Percentiles rank a stretch among this genome's conserved stretches.
Conservation (phyloP, 1,140 invertebrate genomes). For the Drosophila asahinai region DNA sequence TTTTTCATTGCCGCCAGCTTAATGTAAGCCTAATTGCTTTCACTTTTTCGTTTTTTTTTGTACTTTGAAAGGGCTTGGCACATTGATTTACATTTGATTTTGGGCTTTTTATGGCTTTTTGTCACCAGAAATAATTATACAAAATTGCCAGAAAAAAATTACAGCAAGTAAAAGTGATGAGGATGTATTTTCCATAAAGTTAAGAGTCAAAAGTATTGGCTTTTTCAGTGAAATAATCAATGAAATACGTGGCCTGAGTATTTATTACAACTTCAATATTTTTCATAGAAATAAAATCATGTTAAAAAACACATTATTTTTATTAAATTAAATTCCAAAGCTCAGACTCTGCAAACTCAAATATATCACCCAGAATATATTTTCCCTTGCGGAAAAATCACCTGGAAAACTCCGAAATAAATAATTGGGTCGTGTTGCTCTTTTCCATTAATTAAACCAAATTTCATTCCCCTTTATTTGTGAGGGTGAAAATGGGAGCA, state of each 20-base stretch:
- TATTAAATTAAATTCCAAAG: no score
- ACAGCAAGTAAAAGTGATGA: not conserved
- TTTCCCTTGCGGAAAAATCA: not conserved
- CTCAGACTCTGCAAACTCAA: no score
- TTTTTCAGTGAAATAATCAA: no score
- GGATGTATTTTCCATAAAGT: not conserved
- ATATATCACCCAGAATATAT: no score
- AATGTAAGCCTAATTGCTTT: conserved; percentile 44
- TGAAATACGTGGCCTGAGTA: no score
- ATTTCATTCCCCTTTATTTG: not conserved
- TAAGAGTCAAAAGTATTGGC: not conserved
- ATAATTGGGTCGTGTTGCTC: not conserved
- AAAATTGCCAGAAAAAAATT: not conserved
- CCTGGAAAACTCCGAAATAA: not conserved
- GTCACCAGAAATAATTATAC: not conserved
- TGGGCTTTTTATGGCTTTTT: not conserved
- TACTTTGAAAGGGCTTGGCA: not conserved
- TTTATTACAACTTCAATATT: no score
- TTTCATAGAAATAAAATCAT: no score
- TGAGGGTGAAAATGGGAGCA: conserved; percentile 9
- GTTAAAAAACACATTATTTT: no score
- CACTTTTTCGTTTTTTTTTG: conserved; percentile 8
- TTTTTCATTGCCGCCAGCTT: conserved; percentile 33
- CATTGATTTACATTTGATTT: conserved; percentile 26
- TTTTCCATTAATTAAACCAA: conserved; percentile 6